phyloP scores from a whole-genome alignment of 2,113 vertebrate species.

The Tupaia tana region DNA sequence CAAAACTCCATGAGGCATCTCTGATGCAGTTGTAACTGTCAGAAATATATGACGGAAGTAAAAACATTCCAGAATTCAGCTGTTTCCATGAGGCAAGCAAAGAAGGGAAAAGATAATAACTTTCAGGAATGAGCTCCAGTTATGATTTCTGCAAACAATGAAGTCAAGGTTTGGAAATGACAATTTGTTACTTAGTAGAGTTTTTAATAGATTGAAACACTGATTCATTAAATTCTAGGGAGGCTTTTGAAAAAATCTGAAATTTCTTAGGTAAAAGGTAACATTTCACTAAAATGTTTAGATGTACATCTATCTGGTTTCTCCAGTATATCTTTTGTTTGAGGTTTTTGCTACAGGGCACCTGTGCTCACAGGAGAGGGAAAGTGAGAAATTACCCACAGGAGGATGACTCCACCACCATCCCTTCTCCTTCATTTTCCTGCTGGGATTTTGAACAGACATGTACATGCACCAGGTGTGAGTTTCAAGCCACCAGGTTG shows the following conservation, averaged over 20 bases:
- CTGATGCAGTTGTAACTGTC: neutral
- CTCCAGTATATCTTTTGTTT: conserved; percentile 27
- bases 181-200: neutral
- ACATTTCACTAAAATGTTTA: conserved; percentile 27
- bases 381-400: too few relatives aligned
- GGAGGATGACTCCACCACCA: too few relatives aligned
- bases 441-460: too few relatives aligned
- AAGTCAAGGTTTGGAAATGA: conserved; percentile 33
- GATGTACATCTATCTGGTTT: neutral
- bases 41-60: neutral
- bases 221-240: conserved; percentile 12
- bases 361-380: too few relatives aligned
- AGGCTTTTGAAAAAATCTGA: neutral
- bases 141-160: neutral
- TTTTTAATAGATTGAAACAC: neutral
- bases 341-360: too few relatives aligned
- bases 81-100: neutral
- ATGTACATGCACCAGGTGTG: too few relatives aligned
- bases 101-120: neutral
- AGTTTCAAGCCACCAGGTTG: too few relatives aligned
- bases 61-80: conserved; percentile 16
- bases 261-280: conserved; percentile 20
- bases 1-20: neutral
- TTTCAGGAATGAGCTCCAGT: neutral
- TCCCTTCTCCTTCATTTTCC: too few relatives aligned